A percentile compares a stretch with the other conserved stretches of the same genome.
Evolutionary conservation across 2,888 invertebrate genomes (phyloP).

Genomic region (Rhingia rostrata): DNA sequence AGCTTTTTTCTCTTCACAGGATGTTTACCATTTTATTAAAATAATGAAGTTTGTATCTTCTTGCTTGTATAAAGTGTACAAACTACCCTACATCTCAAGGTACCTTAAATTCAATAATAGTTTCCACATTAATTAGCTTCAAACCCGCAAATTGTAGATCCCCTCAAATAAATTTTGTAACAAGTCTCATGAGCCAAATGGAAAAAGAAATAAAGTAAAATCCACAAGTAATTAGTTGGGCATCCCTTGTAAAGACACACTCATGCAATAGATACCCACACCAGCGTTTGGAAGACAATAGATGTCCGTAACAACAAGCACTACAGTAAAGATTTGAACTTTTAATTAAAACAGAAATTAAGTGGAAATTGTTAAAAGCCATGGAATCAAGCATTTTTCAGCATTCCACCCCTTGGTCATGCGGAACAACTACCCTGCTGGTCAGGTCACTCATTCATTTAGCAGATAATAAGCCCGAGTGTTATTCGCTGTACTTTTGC

Average conservation of each 20-base stretch:
- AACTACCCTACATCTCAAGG: too few species aligned
- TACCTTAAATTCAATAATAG: too few species aligned
- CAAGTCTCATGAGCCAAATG: not conserved
- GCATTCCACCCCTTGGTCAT: not conserved
- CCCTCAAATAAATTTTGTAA: not conserved
- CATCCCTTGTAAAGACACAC: not conserved
- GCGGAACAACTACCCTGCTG: not conserved
- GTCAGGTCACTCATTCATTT: slow-evolving; percentile 14
- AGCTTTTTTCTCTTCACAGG: too few species aligned
- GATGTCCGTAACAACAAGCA: not conserved
- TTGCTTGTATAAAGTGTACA: too few species aligned
- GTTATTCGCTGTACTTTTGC: not conserved
- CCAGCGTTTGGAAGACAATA: not conserved
- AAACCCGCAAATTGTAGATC: not conserved
- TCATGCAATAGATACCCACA: not conserved
- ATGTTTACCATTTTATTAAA: too few species aligned
- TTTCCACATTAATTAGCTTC: too few species aligned
- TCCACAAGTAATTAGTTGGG: not conserved
- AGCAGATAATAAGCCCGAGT: slow-evolving; percentile 9
- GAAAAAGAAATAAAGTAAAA: not conserved
- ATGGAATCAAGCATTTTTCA: slow-evolving; percentile 1
- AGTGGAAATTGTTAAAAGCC: slow-evolving; percentile 20
- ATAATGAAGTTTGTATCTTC: too few species aligned
- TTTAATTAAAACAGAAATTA: slow-evolving; percentile 35
- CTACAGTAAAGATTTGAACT: slow-evolving; percentile 3